Evolutionary conservation across 37 sponge, comb jelly and placozoan genomes (phyloP), one percentile per base, ranked within the genome.

Genomic region (Oscarella lobularis): DNA sequence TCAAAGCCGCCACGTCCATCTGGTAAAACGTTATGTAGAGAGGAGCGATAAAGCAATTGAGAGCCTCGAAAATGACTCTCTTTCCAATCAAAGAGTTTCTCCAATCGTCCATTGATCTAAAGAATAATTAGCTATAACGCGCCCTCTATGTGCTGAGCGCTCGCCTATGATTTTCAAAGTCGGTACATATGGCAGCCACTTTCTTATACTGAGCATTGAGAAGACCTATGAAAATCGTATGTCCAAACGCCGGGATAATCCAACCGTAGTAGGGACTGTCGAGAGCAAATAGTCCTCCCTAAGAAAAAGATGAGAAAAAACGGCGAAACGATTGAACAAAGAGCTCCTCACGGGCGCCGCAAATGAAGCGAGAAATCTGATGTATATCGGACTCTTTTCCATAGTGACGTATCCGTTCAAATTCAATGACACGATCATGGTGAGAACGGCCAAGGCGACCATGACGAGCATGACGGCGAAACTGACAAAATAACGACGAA

Each of bases 21-120:
- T 87, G 87, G 60, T 87, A 83, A 79, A 90, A 90, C 32, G 87
- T 86, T 67, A 87, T 87, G 72, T 90, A 90, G 70, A 90, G 84
- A 55, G 85, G 82, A 14, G 91, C 87, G 79, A 90, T 84, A 73
- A 81, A 90, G 68, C 87, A 90, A 38, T 87, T 86, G 73, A 87
- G 75, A 35, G 82, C 81, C 67, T 87, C 87, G 72, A 90, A 90
- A 66, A 84, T 81, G 9, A 90, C 88, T 38, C 91, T 72, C 74
- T 90, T 90, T 37, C 83, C 66, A 76, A 85, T 81, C 38, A 90
- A 67, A 4, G 91, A 84, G 31, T 79, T 77, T 35, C 87, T 74
- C 88, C 88, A 88, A 32, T 68, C 36, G 31, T 78, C 67, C 39
- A 84, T 82, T 3, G 81, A 81, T 79, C 88, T 88, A 39, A 3